phyloP scores from a whole-genome alignment of 2,113 vertebrate species.

The Chlamydotis undulata region DNA sequence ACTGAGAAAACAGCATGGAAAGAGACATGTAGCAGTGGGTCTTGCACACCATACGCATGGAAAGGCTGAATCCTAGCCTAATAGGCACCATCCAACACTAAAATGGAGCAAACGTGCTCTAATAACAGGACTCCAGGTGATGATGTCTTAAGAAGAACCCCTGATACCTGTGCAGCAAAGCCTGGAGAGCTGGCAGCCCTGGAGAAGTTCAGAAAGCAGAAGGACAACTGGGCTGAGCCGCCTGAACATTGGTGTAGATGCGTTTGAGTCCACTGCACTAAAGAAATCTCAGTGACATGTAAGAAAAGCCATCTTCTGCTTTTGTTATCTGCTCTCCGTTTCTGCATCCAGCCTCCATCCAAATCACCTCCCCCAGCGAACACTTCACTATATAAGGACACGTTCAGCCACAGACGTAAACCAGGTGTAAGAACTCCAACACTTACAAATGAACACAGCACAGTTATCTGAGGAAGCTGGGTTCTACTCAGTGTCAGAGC shows the following conservation, averaged over 20 bases:
- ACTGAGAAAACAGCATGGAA: not conserved
- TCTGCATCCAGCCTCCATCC: not conserved
- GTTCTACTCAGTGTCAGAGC: not conserved
- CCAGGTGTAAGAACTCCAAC: not conserved
- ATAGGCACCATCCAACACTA: rapidly evolving
- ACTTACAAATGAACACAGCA: not conserved
- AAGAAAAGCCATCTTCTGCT: not conserved
- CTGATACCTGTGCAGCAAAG: not conserved
- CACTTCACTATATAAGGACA: not conserved
- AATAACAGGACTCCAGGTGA: not conserved
- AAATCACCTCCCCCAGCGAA: not conserved
- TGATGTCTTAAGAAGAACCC: not conserved
- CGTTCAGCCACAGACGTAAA: not conserved
- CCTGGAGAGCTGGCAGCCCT: not conserved
- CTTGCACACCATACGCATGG: rapidly evolving
- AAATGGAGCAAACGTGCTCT: not conserved
- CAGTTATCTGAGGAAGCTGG: not conserved
- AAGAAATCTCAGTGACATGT: not conserved
- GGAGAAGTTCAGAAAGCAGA: not conserved
- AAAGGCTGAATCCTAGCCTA: not conserved
- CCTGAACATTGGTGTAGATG: rapidly evolving
- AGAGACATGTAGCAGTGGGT: rapidly evolving
- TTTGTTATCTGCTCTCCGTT: not conserved
- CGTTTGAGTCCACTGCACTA: not conserved
- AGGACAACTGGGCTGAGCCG: not conserved